Percentiles rank a stretch among this genome's conserved stretches.
Conservation (phyloP, 64 coral and sea anemone genomes). For the Pachyseris speciosa region DNA sequence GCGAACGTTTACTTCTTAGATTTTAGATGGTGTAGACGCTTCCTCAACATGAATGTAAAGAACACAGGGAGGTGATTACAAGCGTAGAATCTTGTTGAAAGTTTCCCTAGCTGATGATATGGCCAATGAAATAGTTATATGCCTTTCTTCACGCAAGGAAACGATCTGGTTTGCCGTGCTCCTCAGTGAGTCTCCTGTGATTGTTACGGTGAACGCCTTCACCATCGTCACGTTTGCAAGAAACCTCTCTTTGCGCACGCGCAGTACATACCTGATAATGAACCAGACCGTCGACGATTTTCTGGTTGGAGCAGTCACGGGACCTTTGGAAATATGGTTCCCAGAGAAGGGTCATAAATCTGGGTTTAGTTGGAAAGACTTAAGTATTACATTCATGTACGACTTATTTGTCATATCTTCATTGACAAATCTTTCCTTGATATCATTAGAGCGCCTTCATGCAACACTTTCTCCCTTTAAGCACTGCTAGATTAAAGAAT, state of each 20-base stretch:
- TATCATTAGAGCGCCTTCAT: slow-evolving; percentile 10
- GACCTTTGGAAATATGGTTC: neutral
- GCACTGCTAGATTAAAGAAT: neutral
- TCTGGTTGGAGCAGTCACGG: neutral
- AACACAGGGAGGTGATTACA: no score
- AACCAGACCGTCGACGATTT: neutral
- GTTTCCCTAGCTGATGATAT: no score
- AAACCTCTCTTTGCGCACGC: neutral
- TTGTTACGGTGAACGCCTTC: neutral
- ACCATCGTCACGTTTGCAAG: neutral
- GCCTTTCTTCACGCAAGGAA: no score
- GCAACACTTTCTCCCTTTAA: neutral
- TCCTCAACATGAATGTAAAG: no score
- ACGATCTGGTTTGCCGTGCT: neutral
- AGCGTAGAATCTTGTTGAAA: no score
- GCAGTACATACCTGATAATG: neutral
- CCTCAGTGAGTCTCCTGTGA: neutral
- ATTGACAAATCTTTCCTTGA: neutral
- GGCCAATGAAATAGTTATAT: no score
- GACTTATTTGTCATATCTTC: neutral
- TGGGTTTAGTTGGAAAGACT: neutral
- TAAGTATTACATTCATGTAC: neutral
- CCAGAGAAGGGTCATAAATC: no score
- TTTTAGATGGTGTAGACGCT: no score
- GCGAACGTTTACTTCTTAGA: no score